Evolutionary conservation across 2,888 invertebrate genomes (phyloP).

Genomic region (Cetonia aurata): DNA sequence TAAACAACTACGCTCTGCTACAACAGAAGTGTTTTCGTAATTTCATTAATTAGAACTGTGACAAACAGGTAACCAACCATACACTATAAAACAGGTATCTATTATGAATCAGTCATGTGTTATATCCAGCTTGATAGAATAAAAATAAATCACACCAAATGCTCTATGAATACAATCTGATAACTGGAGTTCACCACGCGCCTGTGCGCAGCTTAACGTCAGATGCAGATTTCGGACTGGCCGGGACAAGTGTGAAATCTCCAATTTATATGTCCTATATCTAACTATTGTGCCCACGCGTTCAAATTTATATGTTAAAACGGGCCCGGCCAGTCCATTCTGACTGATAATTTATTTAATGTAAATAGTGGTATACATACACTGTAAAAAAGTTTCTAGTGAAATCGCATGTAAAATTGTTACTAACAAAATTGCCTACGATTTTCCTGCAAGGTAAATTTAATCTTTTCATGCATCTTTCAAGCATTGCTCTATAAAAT

Average conservation of each 20-base stretch:
- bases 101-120: not conserved
- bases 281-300: conserved; percentile 49
- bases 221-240: conserved; percentile 50
- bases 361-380: not conserved
- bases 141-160: conserved; percentile 12
- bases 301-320: conserved; percentile 46
- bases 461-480: too few relatives aligned
- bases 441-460: too few relatives aligned
- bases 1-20: too few relatives aligned
- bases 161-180: conserved; percentile 32
- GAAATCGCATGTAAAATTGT: too few relatives aligned
- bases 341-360: conserved; percentile 24
- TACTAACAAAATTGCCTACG: too few relatives aligned
- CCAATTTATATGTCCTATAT: conserved; percentile 53
- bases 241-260: conserved; percentile 56
- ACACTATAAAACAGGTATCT: too few relatives aligned
- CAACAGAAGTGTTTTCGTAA: too few relatives aligned
- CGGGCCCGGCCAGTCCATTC: conserved; percentile 9
- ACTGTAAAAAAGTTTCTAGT: too few relatives aligned
- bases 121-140: not conserved
- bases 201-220: conserved; percentile 51
- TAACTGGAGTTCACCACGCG: conserved; percentile 8
- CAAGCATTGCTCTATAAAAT: too few relatives aligned
- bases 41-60: too few relatives aligned
- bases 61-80: too few relatives aligned